Conservation (phyloP, 2,888 invertebrate species). For the Abrostola tripartita region DNA sequence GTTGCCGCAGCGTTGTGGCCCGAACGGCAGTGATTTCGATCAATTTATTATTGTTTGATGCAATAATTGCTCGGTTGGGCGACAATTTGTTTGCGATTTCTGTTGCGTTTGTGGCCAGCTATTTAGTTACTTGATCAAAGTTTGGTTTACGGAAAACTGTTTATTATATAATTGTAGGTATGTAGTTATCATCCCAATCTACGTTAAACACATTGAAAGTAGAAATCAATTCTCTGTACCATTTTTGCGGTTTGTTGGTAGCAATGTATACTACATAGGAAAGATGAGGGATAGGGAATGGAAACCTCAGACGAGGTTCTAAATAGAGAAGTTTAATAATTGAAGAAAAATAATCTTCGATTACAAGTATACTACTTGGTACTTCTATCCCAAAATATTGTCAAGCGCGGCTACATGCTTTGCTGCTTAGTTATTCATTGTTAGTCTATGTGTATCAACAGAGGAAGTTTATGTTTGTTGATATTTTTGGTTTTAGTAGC, state of each 20-base stretch:
- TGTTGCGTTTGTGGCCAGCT: slow-evolving; percentile 55
- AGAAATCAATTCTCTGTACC: background rate
- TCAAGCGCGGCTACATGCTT: no score
- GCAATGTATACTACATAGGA: background rate
- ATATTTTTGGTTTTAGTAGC: no score
- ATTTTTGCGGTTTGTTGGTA: background rate
- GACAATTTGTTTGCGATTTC: slow-evolving; percentile 66
- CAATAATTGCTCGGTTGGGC: slow-evolving; percentile 68
- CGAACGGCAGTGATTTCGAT: slow-evolving; percentile 63
- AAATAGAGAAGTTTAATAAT: no score
- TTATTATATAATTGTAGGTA: slow-evolving; percentile 5
- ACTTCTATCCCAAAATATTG: no score
- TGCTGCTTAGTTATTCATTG: no score
- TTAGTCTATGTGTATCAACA: no score
- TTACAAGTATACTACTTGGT: no score
- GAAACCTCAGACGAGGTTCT: no score
- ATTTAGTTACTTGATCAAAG: slow-evolving; percentile 48
- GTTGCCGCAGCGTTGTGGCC: slow-evolving; percentile 27
- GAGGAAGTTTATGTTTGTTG: no score
- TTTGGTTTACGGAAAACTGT: slow-evolving; percentile 26
- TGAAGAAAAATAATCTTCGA: no score
- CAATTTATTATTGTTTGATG: slow-evolving; percentile 77
- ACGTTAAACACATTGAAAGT: background rate
- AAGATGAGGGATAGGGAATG: background rate
- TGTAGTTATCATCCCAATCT: background rate